Evolutionary conservation across 1,140 invertebrate species (phyloP).

Genomic region (Ceratosolen fusciceps): DNA sequence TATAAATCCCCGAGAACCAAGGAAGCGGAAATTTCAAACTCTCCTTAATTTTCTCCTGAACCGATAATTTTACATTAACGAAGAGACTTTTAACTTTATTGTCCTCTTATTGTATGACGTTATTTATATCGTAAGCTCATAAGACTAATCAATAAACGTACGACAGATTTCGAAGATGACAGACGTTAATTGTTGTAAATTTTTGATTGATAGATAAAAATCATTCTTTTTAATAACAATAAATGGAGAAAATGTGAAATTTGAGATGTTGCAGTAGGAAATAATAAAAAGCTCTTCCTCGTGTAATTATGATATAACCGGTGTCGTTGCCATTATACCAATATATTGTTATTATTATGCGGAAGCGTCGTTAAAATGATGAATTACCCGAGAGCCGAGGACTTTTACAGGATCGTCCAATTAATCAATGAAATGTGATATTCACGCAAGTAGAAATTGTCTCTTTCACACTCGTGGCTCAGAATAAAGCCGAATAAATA

Average conservation of each 20-base stretch:
- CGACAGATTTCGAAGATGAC: too few species aligned
- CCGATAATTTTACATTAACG: slow-evolving; percentile 38
- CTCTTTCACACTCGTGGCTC: not conserved
- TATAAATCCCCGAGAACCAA: not conserved
- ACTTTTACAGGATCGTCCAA: not conserved
- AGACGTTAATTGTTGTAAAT: too few species aligned
- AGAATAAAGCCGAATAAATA: slow-evolving; percentile 4
- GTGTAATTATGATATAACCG: slow-evolving; percentile 9
- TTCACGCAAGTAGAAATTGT: slow-evolving; percentile 10
- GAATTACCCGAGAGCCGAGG: slow-evolving; percentile 3
- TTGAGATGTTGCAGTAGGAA: not conserved
- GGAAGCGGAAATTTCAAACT: slow-evolving; percentile 4
- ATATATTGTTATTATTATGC: slow-evolving; percentile 19
- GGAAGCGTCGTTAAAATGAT: not conserved
- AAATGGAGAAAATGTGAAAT: not conserved
- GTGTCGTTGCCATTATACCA: not conserved
- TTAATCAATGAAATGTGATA: slow-evolving; percentile 37
- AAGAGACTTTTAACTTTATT: slow-evolving; percentile 18
- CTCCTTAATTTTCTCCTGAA: slow-evolving; percentile 38
- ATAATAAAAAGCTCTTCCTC: too few species aligned
- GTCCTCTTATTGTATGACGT: too few species aligned
- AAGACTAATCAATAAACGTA: too few species aligned
- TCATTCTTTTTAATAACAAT: too few species aligned
- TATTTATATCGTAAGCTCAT: too few species aligned
- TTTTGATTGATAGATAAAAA: too few species aligned